Conservation (phyloP, 2,888 invertebrate species). For the Amitus sp. region DNA sequence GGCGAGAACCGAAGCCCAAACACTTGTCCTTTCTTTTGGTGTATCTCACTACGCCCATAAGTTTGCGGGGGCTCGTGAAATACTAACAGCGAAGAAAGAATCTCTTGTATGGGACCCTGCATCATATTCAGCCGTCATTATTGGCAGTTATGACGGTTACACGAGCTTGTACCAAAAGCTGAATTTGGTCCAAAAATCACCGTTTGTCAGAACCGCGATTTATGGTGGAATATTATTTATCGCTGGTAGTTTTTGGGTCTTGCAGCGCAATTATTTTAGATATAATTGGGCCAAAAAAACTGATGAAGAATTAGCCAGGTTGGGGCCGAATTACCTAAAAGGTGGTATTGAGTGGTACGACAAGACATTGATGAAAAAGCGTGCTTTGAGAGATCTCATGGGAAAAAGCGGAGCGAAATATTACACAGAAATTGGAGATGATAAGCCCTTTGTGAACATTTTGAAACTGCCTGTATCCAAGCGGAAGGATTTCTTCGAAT, state of each 20-base stretch:
- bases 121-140: not conserved
- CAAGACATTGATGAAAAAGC: slow-evolving; percentile 78
- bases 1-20: slow-evolving; percentile 71
- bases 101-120: slow-evolving; percentile 40
- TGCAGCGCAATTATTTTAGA: slow-evolving; percentile 43
- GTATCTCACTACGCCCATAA: slow-evolving; percentile 82
- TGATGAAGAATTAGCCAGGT: slow-evolving; percentile 72
- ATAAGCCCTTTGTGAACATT: slow-evolving; percentile 73
- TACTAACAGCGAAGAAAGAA: slow-evolving; percentile 72
- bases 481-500: slow-evolving; percentile 75
- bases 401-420: slow-evolving; percentile 71
- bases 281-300: slow-evolving; percentile 69
- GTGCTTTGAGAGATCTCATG: slow-evolving; percentile 75
- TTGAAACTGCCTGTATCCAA: slow-evolving; percentile 74
- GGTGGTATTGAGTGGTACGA: slow-evolving; percentile 83
- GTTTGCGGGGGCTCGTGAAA: slow-evolving; percentile 82
- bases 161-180: not conserved
- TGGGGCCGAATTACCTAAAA: slow-evolving; percentile 73
- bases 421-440: slow-evolving; percentile 77
- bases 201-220: not conserved
- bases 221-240: not conserved
- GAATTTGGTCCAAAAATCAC: not conserved
- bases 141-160: not conserved
- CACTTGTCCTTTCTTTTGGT: slow-evolving; percentile 74
- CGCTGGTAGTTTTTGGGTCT: slow-evolving; percentile 59